Conservation (phyloP, 2,888 invertebrate species). For the Eupithecia abbreviata region DNA sequence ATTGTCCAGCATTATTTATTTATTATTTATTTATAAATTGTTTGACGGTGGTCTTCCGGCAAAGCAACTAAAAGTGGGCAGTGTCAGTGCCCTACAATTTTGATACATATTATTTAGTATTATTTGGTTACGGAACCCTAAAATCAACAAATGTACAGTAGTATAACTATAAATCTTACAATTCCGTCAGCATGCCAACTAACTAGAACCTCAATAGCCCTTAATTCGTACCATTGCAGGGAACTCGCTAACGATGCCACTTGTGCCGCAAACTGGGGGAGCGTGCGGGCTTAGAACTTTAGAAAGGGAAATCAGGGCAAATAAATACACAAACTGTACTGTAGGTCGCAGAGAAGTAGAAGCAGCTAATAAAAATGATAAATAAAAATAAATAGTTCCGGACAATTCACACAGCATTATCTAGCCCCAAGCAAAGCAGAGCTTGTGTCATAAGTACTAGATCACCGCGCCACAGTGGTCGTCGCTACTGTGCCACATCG, state of each 20-base stretch:
- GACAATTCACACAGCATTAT: no score
- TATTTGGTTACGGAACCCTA: not conserved
- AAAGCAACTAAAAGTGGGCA: no score
- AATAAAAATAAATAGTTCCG: no score
- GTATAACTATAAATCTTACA: not conserved
- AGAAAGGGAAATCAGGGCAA: not conserved
- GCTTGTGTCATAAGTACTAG: no score
- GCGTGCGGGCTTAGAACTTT: conserved; percentile 12
- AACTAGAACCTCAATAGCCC: conserved; percentile 38
- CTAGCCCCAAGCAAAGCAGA: no score
- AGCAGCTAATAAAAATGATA: not conserved
- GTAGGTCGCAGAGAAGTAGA: not conserved
- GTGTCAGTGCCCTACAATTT: not conserved
- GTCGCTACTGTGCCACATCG: no score
- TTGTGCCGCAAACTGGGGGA: conserved; percentile 41
- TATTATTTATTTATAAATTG: no score
- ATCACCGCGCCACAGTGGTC: no score
- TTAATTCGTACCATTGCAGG: conserved; percentile 38
- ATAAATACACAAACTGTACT: not conserved
- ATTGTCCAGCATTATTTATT: no score
- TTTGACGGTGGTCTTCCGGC: no score
- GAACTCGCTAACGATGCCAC: conserved; percentile 51
- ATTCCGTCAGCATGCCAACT: conserved; percentile 10
- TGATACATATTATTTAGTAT: not conserved
- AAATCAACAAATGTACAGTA: conserved; percentile 10